Evolutionary conservation across 2,113 vertebrate genomes (phyloP), one percentile per base, ranked within the genome.

Genomic region (Dasyornis broadbenti): DNA sequence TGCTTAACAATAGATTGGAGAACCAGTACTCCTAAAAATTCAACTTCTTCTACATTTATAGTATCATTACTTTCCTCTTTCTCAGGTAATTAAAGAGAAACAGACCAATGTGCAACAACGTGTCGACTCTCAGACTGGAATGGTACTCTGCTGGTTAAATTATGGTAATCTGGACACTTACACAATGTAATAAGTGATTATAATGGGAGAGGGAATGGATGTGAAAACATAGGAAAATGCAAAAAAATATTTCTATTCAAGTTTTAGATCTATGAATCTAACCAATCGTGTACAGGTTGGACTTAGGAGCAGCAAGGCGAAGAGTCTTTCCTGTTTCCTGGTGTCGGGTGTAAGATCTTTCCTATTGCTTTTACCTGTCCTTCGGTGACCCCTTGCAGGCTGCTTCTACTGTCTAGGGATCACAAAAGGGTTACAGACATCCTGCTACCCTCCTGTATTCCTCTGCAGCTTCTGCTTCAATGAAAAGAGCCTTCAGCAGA

Each of bases 1-100:
- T 96, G 85, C 95, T 97, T 98, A 97, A 97, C 84, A 89, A 94
- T 96, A 95, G 82, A 89, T 77, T 95, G 82, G 90, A 96, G 89
- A 97, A 77, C 27, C 45, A 79, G 33, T 75, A 89, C 42, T 79
- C 66, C 94, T 95, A 89, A 97, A 97, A 97, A 95, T 95, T 85
- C 94, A 86, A 68, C 64, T 75, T 77, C 42, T 86, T 86, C 76
- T 92, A 33, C 85, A 77, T 96, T 95, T 90, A 91, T 44, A 81
- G 20, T 83, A 50, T 39, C 65, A 76, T 94, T 95, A 64, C 82
- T 89, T 93, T 94, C 60, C 57, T 59, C 60, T 95, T 97, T 92
- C 76, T 92, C 60, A 59, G 75, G 39, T 66, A 82, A 86, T 88
- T 79, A 95, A 79, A 72, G 53, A 68, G 40, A 83, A 88, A 49